Base-by-base conservation (phyloP, 2,797 vertebrate species). In the Neopelma chrysocephalum region DNA sequence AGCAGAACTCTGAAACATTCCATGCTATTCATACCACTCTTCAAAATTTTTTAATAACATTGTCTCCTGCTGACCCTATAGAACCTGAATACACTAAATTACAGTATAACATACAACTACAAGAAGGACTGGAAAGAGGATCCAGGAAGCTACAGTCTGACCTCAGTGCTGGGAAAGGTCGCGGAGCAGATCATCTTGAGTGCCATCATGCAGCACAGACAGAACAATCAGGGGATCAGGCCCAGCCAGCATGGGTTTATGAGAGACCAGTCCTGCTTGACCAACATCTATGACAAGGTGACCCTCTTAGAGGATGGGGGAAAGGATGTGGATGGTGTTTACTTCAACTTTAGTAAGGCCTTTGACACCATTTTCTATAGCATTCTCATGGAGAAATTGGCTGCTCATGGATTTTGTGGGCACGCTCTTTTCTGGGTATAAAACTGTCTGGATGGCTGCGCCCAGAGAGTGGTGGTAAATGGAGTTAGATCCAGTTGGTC, bases 181-280 rank as follows among this genome's bases (percentile, higher is more conserved):
- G 10, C 1, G 0, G 29, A 84, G 26, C 42, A 36, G 19, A 32
- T 45, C 3, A 7, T 12, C 34, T 26, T 29, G 21, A 50, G 29
- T 29, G 29, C 19, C 36, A 34, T 17, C 15, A 43, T 0, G 0
- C 3, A 36, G 8, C 12, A 60, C 9, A 15, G 7, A 27, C 53
- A 71, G 47, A 43, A 23, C 2, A 9, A 43, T 29, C 9, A 34
- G 18, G 15, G 29, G 14, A n/a, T 38, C 23, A n/a, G 45, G 15
- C 45, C 27, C 40, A 38, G 27, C 7, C 11, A 4, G 5, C 0
- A 0, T 6, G 34, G 27, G 18, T 31, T 87, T 53, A 43, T 40
- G 51, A 54, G 34, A 65, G 34, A 6, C 47, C 54, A 6, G 36
- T 56, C 36, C 47, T 60, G 42, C 11, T 56, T 73, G 9, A 45